Evolutionary conservation across 2,888 invertebrate species (phyloP).

Genomic region (Drosophila paranaensis): DNA sequence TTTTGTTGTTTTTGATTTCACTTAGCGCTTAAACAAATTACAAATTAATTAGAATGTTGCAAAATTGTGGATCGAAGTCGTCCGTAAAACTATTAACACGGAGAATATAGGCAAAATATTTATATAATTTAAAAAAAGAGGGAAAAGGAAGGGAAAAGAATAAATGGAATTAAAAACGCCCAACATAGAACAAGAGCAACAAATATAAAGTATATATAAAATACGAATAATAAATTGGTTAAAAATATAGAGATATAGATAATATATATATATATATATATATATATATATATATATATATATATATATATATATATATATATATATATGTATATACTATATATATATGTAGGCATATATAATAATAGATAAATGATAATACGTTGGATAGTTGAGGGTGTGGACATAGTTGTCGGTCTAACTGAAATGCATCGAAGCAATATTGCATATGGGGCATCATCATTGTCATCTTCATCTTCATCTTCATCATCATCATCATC

Average conservation of each 20-base stretch:
- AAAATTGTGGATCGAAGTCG: constrained; percentile 38
- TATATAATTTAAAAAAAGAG: not conserved
- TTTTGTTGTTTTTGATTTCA: constrained; percentile 29
- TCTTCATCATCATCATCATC: not conserved
- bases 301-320: constrained; percentile 5
- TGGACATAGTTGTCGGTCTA: not conserved
- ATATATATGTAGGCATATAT: not conserved
- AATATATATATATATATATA: not conserved
- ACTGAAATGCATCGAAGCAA: constrained; percentile 29
- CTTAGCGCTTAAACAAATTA: constrained; percentile 56
- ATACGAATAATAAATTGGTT: constrained; percentile 9
- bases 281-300: not conserved
- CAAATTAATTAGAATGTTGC: constrained; percentile 50
- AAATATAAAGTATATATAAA: not conserved
- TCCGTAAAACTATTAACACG: not conserved
- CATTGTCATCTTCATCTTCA: not conserved
- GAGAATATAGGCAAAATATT: constrained; percentile 12
- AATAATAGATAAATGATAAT: constrained; percentile 37
- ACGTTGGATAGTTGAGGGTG: constrained; percentile 16
- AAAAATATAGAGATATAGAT: constrained; percentile 14
- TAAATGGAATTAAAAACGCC: not conserved
- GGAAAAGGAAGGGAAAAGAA: not conserved
- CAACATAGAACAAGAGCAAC: constrained; percentile 19
- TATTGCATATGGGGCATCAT: not conserved
- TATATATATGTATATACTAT: constrained; percentile 6